phyloP scores from a whole-genome alignment of 2,888 invertebrate genomes.

The Saturnia japonica region DNA sequence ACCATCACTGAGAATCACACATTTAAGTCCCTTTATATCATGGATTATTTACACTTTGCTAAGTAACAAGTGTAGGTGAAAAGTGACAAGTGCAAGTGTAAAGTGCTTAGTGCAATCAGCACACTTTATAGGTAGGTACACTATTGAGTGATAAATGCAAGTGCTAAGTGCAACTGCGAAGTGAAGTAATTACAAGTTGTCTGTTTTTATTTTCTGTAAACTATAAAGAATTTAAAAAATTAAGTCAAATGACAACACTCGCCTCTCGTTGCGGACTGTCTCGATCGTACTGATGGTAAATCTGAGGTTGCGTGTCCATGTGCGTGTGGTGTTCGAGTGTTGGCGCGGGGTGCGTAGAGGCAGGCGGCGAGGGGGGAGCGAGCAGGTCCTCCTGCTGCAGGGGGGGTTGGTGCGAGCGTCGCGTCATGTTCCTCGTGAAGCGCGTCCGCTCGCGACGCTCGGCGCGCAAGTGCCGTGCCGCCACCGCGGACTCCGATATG shows the following conservation, averaged over 20 bases:
- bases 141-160: too few relatives aligned
- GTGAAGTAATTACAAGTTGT: too few relatives aligned
- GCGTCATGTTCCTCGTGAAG: constrained; percentile 74
- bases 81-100: too few relatives aligned
- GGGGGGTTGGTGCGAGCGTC: constrained; percentile 36
- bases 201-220: too few relatives aligned
- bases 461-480: constrained; percentile 87
- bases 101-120: too few relatives aligned
- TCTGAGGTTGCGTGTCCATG: constrained; percentile 19
- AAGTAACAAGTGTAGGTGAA: too few relatives aligned
- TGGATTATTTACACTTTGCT: too few relatives aligned
- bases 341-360: constrained; percentile 18
- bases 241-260: neutral
- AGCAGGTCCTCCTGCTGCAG: constrained; percentile 36
- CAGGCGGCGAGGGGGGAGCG: constrained; percentile 61
- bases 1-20: too few relatives aligned
- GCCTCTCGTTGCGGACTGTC: constrained; percentile 16
- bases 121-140: too few relatives aligned
- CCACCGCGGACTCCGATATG: constrained; percentile 87
- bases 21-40: too few relatives aligned
- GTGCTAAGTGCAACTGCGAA: too few relatives aligned
- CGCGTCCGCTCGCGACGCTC: constrained; percentile 91
- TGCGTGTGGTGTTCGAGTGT: constrained; percentile 48
- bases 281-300: constrained; percentile 23
- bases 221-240: too few relatives aligned